These are phyloP conservation scores for Hanleya hanleyi DNA, from an alignment of 2,888 invertebrate genomes.

Conservation along the genomic window DNA sequence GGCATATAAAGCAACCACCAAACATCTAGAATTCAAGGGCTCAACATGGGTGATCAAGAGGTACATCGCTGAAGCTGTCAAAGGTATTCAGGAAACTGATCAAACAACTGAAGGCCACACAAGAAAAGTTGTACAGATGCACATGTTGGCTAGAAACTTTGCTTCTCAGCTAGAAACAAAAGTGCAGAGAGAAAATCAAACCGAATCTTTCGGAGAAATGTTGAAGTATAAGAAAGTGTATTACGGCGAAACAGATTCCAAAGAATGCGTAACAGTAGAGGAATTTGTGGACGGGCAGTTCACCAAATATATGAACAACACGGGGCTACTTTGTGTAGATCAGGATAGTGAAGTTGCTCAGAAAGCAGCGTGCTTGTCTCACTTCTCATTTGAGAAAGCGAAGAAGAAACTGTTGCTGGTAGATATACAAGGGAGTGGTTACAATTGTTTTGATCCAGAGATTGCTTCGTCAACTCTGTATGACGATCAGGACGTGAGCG, in stretches of 20 bases:
- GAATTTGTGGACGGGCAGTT: not conserved
- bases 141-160: not conserved
- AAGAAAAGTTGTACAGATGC: slow-evolving; percentile 1
- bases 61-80: not conserved
- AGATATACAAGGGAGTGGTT: not conserved
- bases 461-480: not conserved
- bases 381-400: not conserved
- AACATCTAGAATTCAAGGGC: not conserved
- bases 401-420: not conserved
- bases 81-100: not conserved
- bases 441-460: not conserved
- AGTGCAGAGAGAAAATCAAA: not conserved
- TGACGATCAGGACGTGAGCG: not conserved
- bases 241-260: not conserved
- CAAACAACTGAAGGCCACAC: not conserved
- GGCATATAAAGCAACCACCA: not conserved
- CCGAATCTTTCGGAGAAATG: not conserved
- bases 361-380: not conserved
- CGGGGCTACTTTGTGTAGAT: not conserved
- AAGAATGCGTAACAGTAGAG: not conserved
- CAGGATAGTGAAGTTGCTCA: not conserved
- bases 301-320: not conserved
- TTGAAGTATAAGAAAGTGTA: not conserved
- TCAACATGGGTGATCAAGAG: not conserved
- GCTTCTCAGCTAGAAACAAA: not conserved